Evolutionary conservation across 2,888 invertebrate species (phyloP).

Genomic region (Ochropleura plecta): DNA sequence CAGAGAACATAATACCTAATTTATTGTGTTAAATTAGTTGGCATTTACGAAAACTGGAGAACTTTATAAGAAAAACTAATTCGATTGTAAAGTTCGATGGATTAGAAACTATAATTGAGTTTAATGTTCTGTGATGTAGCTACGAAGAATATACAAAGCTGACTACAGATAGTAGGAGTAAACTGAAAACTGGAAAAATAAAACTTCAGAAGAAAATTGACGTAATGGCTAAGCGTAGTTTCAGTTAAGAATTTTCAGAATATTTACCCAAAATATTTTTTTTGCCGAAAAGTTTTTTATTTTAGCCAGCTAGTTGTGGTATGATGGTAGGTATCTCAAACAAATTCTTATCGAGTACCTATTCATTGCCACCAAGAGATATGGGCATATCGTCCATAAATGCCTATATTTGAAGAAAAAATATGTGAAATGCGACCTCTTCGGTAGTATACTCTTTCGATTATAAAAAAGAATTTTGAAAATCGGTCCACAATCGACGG

Average conservation of each 20-base stretch:
- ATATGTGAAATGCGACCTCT: too few species aligned
- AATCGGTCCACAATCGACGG: too few species aligned
- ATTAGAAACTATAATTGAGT: conserved; percentile 3
- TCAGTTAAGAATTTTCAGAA: background rate
- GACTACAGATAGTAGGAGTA: background rate
- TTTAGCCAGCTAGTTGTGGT: too few species aligned
- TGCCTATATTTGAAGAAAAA: too few species aligned
- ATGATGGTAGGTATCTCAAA: too few species aligned
- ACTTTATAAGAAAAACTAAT: conserved; percentile 7
- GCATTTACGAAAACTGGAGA: background rate
- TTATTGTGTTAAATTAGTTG: background rate
- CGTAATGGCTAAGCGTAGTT: background rate
- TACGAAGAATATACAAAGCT: conserved; percentile 12
- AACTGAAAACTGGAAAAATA: background rate
- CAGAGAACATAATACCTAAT: background rate
- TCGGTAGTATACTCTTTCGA: too few species aligned
- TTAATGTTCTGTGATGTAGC: background rate
- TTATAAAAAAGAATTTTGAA: too few species aligned
- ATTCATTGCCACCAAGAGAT: too few species aligned
- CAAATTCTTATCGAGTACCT: too few species aligned
- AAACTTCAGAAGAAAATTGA: background rate
- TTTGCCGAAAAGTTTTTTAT: too few species aligned
- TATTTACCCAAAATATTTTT: too few species aligned
- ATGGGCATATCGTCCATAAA: too few species aligned
- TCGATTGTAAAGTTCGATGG: background rate